phyloP scores from a whole-genome alignment of 2,113 vertebrate species.

The Chamaea fasciata region DNA sequence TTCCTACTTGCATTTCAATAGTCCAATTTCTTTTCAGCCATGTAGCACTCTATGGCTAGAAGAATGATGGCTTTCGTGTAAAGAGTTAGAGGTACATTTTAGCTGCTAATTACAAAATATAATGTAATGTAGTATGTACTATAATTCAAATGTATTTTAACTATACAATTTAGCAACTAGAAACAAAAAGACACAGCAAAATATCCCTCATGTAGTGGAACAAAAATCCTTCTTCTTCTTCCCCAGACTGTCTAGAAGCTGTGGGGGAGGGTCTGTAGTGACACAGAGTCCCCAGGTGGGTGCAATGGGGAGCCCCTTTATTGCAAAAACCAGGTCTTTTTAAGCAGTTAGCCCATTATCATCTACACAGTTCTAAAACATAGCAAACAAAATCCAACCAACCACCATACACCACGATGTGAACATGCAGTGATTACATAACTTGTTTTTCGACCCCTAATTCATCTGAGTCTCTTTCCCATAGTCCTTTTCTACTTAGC shows the following conservation, averaged over 20 bases:
- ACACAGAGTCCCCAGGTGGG: fast-evolving
- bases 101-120: neutral
- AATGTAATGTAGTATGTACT: neutral
- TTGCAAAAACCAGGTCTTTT: neutral
- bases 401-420: fast-evolving
- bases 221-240: neutral
- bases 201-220: neutral
- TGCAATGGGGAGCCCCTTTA: neutral
- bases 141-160: neutral
- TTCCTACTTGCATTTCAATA: neutral
- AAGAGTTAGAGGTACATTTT: neutral
- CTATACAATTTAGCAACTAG: neutral
- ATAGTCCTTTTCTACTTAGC: no score
- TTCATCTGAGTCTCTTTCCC: neutral
- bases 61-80: neutral
- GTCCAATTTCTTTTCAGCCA: neutral
- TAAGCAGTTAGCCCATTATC: neutral
- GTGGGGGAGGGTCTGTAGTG: neutral
- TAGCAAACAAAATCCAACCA: neutral
- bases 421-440: fast-evolving
- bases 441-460: neutral
- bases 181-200: neutral
- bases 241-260: neutral
- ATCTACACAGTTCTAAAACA: neutral
- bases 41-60: neutral